phyloP scores from a whole-genome alignment of 1,140 invertebrate genomes.

The Rhagoletis zephyria region DNA sequence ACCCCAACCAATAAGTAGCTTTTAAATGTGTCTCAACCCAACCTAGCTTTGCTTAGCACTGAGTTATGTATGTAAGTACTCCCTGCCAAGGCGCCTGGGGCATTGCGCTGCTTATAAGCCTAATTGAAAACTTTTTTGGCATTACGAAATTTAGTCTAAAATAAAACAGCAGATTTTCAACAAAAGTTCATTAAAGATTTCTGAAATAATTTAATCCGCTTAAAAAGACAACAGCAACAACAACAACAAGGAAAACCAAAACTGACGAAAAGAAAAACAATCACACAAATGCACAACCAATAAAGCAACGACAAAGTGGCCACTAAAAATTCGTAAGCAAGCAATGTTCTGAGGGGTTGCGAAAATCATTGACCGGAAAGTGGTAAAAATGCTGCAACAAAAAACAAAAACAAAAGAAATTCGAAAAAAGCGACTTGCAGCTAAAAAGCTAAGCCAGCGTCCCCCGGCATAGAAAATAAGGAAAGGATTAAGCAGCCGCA shows the following conservation, averaged over 20 bases:
- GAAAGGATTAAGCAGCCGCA: not conserved
- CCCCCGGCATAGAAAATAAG: not conserved
- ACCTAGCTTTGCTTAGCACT: no score
- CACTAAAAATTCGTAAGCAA: no score
- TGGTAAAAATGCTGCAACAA: not conserved
- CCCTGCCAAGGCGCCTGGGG: no score
- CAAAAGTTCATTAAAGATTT: slow-evolving; percentile 6
- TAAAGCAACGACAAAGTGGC: slow-evolving; percentile 13
- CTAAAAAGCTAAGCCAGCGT: not conserved
- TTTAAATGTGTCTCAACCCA: no score
- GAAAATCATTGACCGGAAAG: slow-evolving; percentile 19
- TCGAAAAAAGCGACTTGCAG: not conserved
- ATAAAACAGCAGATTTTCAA: not conserved
- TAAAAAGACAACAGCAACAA: not conserved
- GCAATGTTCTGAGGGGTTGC: slow-evolving; percentile 9
- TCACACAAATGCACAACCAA: no score
- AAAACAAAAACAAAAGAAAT: not conserved
- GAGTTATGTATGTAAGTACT: no score
- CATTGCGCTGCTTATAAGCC: no score
- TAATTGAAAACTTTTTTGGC: no score
- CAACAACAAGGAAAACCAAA: not conserved
- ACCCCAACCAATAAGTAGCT: no score
- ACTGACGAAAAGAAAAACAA: not conserved
- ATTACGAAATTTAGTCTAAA: not conserved
- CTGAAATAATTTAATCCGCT: slow-evolving; percentile 16